Conservation (phyloP, 2,113 vertebrate genomes). For the Fulmarus glacialis region DNA sequence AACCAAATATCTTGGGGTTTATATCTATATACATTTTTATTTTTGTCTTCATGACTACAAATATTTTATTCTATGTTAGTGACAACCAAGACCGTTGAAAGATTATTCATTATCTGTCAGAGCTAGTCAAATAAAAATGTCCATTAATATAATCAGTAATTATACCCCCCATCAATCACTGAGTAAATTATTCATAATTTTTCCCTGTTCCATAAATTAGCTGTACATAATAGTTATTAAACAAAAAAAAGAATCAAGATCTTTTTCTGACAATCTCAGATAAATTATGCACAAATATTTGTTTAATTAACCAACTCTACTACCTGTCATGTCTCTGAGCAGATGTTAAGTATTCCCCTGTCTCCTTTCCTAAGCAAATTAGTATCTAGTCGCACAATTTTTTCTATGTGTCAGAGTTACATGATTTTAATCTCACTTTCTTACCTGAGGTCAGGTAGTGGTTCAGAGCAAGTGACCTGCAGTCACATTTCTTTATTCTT, state of each 20-base stretch:
- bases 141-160: background rate
- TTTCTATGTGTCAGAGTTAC: background rate
- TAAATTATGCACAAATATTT: constrained; percentile 28
- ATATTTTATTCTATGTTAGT: background rate
- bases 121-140: background rate
- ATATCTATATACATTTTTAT: background rate
- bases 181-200: background rate
- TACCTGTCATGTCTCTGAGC: background rate
- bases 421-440: background rate
- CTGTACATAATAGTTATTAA: background rate
- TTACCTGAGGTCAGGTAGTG: background rate
- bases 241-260: background rate
- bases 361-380: background rate
- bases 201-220: background rate
- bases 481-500: background rate
- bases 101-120: background rate
- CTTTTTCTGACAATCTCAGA: background rate
- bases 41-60: background rate
- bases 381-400: background rate
- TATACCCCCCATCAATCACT: background rate
- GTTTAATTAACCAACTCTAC: background rate
- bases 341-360: background rate
- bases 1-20: background rate
- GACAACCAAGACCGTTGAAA: background rate
- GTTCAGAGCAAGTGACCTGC: background rate